Percentiles rank a stretch among this genome's conserved stretches.
Evolutionary conservation across 2,888 invertebrate genomes (phyloP).

Genomic region (Osmoderma eremita): DNA sequence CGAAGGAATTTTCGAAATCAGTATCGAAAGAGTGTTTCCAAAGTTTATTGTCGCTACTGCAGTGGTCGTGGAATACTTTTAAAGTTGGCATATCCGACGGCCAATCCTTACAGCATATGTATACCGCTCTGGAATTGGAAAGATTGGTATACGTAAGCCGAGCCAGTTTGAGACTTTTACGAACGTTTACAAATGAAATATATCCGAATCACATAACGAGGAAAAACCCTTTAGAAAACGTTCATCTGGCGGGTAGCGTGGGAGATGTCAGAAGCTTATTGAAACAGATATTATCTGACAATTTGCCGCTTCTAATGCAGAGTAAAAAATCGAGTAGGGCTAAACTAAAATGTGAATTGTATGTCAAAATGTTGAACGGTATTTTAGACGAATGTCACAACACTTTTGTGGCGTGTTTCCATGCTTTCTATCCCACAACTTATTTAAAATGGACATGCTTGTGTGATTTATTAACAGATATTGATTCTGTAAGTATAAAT

Average conservation of each 20-base stretch:
- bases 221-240: constrained; percentile 72
- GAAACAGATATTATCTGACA: constrained; percentile 84
- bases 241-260: constrained; percentile 84
- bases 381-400: constrained; percentile 90
- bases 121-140: constrained; percentile 76
- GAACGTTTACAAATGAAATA: constrained; percentile 90
- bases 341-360: constrained; percentile 62
- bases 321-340: constrained; percentile 62
- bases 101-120: constrained; percentile 63
- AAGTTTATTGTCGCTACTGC: constrained; percentile 83
- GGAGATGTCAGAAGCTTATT: constrained; percentile 85
- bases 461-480: constrained; percentile 81
- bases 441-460: constrained; percentile 92
- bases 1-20: constrained; percentile 86
- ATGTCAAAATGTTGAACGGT: constrained; percentile 72
- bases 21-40: constrained; percentile 89
- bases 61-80: constrained; percentile 93
- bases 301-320: constrained; percentile 62
- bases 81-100: constrained; percentile 76
- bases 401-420: constrained; percentile 91
- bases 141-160: constrained; percentile 87
- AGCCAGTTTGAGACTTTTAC: constrained; percentile 82
- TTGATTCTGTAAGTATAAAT: constrained; percentile 69
- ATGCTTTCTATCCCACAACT: constrained; percentile 95
- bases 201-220: constrained; percentile 76